These are phyloP conservation scores for Erethizon dorsatum DNA, from an alignment of 2,797 vertebrate genomes.

Conservation along the genomic window DNA sequence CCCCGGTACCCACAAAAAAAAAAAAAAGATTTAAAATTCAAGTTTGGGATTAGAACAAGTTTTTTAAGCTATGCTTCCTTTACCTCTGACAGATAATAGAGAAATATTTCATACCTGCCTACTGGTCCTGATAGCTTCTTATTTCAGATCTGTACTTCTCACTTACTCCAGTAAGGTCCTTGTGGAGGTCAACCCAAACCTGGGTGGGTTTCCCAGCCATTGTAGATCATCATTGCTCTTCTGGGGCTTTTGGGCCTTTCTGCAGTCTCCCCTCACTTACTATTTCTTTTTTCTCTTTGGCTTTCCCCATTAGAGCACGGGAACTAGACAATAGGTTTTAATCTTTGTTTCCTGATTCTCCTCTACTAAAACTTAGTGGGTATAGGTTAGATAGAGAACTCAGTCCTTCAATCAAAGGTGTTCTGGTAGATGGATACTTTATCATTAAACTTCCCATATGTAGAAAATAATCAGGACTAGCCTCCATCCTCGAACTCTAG, in stretches of 20 bases:
- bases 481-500: not conserved
- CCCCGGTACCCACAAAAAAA: too few relatives aligned
- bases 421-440: not conserved
- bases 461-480: not conserved
- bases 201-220: not conserved
- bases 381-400: not conserved
- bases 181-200: not conserved
- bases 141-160: not conserved
- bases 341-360: not conserved
- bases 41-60: not conserved
- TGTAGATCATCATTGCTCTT: accelerated
- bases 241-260: not conserved
- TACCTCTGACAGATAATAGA: not conserved
- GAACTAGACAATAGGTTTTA: not conserved
- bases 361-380: not conserved
- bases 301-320: not conserved
- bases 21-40: constrained; percentile 27
- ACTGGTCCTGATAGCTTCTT: not conserved
- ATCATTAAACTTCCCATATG: not conserved
- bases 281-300: not conserved
- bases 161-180: not conserved
- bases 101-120: not conserved
- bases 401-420: not conserved
- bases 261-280: not conserved
- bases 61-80: not conserved